A percentile compares a stretch with the other conserved stretches of the same genome.
These are phyloP conservation scores for Smutsia gigantea DNA, from an alignment of 2,797 vertebrate species.

Conservation along the genomic window DNA sequence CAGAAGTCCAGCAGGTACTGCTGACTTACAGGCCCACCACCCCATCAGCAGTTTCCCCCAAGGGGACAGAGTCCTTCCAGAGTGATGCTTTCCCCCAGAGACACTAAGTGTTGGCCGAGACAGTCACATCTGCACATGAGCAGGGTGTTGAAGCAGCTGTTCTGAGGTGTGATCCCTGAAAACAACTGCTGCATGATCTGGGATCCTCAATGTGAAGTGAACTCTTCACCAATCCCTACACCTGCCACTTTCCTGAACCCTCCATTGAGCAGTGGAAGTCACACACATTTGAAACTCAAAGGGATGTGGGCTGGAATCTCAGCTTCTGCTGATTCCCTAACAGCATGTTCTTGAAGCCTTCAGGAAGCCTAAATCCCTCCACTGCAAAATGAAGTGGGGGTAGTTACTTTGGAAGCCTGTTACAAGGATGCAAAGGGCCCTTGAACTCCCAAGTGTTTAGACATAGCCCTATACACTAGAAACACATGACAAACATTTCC, in stretches of 20 bases:
- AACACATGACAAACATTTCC: neutral
- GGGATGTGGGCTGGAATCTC: neutral
- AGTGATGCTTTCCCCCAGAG: neutral
- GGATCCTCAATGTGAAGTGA: conserved; percentile 43
- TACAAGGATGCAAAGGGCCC: neutral
- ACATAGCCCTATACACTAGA: neutral
- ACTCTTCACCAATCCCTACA: neutral
- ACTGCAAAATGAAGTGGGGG: neutral
- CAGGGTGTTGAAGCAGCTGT: conserved; percentile 5
- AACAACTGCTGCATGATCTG: neutral
- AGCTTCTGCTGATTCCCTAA: neutral
- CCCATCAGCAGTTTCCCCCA: neutral
- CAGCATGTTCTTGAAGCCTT: neutral
- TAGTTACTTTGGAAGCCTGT: neutral
- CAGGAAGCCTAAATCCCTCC: neutral
- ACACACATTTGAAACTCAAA: neutral
- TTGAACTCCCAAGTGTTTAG: neutral
- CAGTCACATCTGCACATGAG: neutral
- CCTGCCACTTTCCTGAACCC: neutral
- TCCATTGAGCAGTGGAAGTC: neutral
- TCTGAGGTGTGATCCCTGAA: neutral
- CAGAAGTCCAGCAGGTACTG: neutral
- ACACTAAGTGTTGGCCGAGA: neutral
- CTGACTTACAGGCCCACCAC: rapidly evolving
- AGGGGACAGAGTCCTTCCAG: neutral